Evolutionary conservation across 2,113 vertebrate genomes (phyloP).

Genomic region (Sinocyclocheilus grahami): DNA sequence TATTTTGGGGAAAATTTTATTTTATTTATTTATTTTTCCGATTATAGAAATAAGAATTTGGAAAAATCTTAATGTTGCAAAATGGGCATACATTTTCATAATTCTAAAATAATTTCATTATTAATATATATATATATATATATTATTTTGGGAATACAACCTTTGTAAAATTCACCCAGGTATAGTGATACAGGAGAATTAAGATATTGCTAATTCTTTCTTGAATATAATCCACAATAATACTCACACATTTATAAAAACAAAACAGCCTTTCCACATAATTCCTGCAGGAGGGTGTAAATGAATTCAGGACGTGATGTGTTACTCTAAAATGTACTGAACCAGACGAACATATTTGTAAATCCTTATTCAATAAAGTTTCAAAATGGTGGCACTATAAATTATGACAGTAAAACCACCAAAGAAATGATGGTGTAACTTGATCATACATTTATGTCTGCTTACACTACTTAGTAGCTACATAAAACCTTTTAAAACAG

Average conservation of each 20-base stretch:
- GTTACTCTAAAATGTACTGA: background rate
- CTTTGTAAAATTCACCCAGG: background rate
- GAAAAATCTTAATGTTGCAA: background rate
- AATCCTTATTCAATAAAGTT: background rate
- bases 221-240: slow-evolving; percentile 3
- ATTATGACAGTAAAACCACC: background rate
- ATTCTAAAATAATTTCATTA: background rate
- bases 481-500: slow-evolving; percentile 31
- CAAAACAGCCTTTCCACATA: background rate
- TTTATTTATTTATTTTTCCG: too few relatives aligned
- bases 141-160: background rate
- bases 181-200: background rate
- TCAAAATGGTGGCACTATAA: background rate
- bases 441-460: background rate
- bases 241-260: background rate
- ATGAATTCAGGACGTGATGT: background rate
- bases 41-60: background rate
- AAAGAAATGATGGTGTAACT: background rate
- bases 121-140: too few relatives aligned
- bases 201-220: background rate
- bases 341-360: background rate
- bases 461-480: slow-evolving; percentile 34
- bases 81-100: background rate
- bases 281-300: too few relatives aligned
- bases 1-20: background rate